Conservation (phyloP, 2,888 invertebrate genomes). For the Drosophila subquinaria region DNA sequence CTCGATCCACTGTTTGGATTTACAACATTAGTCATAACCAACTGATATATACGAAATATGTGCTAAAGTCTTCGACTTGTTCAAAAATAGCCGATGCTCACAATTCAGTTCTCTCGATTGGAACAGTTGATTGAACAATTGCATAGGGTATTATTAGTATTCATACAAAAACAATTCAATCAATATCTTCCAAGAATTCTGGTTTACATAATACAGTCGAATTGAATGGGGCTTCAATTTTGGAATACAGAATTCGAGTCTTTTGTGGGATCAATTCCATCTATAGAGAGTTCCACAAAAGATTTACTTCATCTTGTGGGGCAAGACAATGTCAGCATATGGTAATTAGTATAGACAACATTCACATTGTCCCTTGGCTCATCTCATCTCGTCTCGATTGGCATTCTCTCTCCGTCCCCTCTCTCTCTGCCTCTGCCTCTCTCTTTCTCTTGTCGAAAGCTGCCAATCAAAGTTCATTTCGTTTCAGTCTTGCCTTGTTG, state of each 20-base stretch:
- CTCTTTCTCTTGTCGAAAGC: conserved; percentile 11
- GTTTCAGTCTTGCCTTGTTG: conserved; percentile 34
- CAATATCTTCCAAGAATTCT: neutral
- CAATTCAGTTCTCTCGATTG: no score
- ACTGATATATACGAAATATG: no score
- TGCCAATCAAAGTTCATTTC: conserved; percentile 54
- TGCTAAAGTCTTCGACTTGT: no score
- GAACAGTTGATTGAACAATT: no score
- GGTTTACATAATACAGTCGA: neutral
- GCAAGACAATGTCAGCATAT: conserved; percentile 30
- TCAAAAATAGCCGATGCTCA: no score
- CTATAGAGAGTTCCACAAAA: neutral
- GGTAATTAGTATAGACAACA: conserved; percentile 18
- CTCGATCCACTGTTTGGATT: no score
- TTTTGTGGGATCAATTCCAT: neutral
- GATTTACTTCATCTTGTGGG: neutral
- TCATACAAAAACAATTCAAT: neutral
- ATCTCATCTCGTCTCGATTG: conserved; percentile 1
- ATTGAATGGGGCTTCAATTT: conserved; percentile 3
- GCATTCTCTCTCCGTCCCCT: neutral
- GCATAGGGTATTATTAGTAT: no score
- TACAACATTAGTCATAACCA: no score
- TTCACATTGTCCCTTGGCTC: conserved; percentile 1
- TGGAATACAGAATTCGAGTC: neutral
- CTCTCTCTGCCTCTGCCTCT: no score